A percentile compares a stretch with the other conserved stretches of the same genome.
These are phyloP conservation scores for Periplaneta americana DNA, from an alignment of 1,140 invertebrate genomes.

Conservation along the genomic window DNA sequence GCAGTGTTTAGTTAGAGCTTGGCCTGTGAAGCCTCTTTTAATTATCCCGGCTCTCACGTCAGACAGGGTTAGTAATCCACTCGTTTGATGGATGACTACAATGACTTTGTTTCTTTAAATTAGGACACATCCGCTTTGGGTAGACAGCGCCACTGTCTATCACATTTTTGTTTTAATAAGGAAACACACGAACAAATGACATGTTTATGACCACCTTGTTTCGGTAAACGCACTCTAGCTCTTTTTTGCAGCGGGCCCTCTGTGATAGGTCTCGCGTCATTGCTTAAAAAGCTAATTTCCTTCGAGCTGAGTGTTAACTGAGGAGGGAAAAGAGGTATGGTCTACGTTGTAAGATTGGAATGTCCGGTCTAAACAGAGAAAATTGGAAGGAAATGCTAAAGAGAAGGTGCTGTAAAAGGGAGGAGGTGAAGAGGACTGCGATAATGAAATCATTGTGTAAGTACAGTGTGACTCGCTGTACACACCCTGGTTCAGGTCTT, in stretches of 20 bases:
- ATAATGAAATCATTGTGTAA: neutral
- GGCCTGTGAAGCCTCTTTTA: neutral
- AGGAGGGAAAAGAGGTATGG: neutral
- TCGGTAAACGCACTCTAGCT: neutral
- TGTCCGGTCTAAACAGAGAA: neutral
- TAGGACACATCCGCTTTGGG: neutral
- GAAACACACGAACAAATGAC: slow-evolving; percentile 5
- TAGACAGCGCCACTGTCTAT: neutral
- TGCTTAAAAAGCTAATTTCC: slow-evolving; percentile 24
- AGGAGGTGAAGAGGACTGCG: neutral
- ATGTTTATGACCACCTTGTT: slow-evolving; percentile 17
- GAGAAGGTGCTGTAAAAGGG: neutral
- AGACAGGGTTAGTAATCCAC: neutral
- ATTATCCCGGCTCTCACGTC: neutral
- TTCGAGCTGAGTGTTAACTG: neutral
- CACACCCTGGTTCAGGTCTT: neutral
- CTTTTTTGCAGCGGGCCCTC: neutral
- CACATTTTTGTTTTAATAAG: slow-evolving; percentile 14
- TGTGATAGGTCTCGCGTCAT: slow-evolving; percentile 21
- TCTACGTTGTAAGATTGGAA: neutral
- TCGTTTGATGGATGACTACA: neutral
- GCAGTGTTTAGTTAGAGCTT: neutral
- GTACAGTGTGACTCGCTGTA: neutral
- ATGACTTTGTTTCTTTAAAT: no score
- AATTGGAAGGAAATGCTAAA: neutral